Conservation (phyloP, 2,797 vertebrate species). For the Heterohyrax brucei region DNA sequence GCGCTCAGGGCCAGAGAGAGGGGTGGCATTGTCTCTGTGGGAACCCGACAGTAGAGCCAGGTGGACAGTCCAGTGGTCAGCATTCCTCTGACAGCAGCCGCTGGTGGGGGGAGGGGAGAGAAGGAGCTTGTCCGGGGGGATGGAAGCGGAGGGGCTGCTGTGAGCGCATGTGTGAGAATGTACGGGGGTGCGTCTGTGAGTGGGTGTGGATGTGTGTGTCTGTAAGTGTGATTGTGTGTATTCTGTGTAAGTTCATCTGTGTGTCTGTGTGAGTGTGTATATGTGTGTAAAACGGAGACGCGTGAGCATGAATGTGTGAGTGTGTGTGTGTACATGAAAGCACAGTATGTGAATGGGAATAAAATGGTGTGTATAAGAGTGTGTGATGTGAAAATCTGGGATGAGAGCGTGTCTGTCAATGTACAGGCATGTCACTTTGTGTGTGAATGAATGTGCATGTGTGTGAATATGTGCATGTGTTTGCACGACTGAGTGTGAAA, state of each 20-base stretch:
- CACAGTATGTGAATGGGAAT: not conserved
- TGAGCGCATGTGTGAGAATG: too few species aligned
- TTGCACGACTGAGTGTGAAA: too few species aligned
- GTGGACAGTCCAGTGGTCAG: rapidly evolving
- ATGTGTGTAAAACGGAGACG: not conserved
- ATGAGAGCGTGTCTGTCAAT: too few species aligned
- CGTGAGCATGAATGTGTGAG: not conserved
- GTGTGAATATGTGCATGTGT: not conserved
- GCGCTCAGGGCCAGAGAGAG: not conserved
- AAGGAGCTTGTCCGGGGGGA: too few species aligned
- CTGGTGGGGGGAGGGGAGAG: not conserved
- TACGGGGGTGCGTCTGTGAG: not conserved
- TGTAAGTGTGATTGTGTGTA: not conserved
- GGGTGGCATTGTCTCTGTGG: rapidly evolving
- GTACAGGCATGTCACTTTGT: too few species aligned
- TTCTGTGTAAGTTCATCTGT: too few species aligned
- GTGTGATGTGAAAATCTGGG: not conserved
- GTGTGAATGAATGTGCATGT: not conserved
- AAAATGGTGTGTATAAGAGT: not conserved
- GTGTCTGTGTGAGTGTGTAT: not conserved
- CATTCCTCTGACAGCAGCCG: not conserved
- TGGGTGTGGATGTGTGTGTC: not conserved
- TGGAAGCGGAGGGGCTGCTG: not conserved
- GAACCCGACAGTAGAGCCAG: not conserved
- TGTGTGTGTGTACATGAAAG: not conserved